Base-by-base conservation (phyloP, 2,113 vertebrate species). In the Equus przewalskii region DNA sequence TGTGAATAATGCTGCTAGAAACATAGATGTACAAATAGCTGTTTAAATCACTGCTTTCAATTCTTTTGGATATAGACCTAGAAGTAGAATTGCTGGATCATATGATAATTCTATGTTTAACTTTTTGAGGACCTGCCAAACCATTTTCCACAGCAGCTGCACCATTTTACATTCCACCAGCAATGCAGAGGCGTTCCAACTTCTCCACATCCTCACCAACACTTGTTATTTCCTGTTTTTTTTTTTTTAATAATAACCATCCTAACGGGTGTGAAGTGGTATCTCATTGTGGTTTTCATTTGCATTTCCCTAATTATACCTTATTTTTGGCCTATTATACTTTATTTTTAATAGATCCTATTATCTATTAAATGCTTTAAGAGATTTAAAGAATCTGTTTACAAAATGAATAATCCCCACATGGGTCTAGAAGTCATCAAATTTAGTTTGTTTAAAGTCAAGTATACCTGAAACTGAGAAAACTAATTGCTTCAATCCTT, bases 361-460 rank as follows among this genome's bases (percentile, higher is more conserved):
- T 44, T 84, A 62, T 89, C 24, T 26, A 21, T 46, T 67, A 92
- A 96, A 75, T 33, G 24, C 54, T 13, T 88, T 93, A 79, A 14
- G 28, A 90, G n/a, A 91, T 51, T 89, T n/a, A 58, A 89, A 92
- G 26, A 94, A 58, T 58, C 10, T 56, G 18, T 72, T 92, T 64
- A 84, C 28, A 82, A 91, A 93, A 86, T 46, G 24, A 51, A 83
- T 44, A 65, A 67, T 62, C n/a, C 4, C 12, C 19, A 83, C 1
- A 6, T 58, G 11, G 64, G 56, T 82, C 36, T 73, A 88, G 26
- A 88, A 88, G 41, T 92, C 79, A n/a, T 24, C 73, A 58, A 56
- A 90, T 51, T 94, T 88, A 49, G 46, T 70, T 96, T 82, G 54
- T 96, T 92, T 78, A 87, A 92, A 86, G 54, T 92, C 54, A 79